A percentile compares a stretch with the other conserved stretches of the same genome.
These are phyloP conservation scores for Cepaea hortensis DNA, from an alignment of 2,888 invertebrate genomes.

Conservation along the genomic window DNA sequence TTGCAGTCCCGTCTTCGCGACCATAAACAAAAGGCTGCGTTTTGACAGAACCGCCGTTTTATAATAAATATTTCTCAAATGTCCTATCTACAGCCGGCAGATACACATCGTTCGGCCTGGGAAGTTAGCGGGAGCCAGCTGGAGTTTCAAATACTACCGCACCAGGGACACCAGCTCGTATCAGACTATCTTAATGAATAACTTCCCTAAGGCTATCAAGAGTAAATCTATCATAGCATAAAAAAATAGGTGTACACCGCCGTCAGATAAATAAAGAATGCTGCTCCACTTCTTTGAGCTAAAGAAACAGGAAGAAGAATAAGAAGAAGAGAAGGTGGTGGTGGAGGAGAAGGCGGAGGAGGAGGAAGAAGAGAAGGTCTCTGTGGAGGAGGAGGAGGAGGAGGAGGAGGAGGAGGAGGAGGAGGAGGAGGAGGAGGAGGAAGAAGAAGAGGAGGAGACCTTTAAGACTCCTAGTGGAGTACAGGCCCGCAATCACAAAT, in stretches of 20 bases:
- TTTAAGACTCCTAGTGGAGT: neutral
- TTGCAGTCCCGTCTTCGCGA: neutral
- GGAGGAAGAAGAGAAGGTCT: neutral
- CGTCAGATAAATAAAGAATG: neutral
- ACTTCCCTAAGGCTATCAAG: neutral
- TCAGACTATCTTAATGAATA: slow-evolving; percentile 31
- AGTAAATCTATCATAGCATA: slow-evolving; percentile 8
- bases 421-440: neutral
- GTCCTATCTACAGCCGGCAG: too few species aligned
- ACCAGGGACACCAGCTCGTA: neutral
- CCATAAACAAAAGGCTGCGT: slow-evolving; percentile 9
- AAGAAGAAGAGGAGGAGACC: neutral
- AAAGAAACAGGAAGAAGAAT: neutral
- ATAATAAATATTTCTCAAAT: slow-evolving; percentile 17
- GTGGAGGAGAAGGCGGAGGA: too few species aligned
- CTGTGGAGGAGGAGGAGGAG: neutral
- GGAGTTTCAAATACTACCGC: slow-evolving; percentile 13
- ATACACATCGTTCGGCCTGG: slow-evolving; percentile 13
- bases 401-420: neutral
- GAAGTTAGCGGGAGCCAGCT: slow-evolving; percentile 4
- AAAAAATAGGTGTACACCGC: neutral
- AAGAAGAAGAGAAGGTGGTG: neutral
- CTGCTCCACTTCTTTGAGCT: neutral
- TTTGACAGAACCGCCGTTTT: too few species aligned
- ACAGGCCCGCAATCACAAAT: too few species aligned